Evolutionary conservation across 2,888 invertebrate species (phyloP).

Genomic region (Cephonodes hylas): DNA sequence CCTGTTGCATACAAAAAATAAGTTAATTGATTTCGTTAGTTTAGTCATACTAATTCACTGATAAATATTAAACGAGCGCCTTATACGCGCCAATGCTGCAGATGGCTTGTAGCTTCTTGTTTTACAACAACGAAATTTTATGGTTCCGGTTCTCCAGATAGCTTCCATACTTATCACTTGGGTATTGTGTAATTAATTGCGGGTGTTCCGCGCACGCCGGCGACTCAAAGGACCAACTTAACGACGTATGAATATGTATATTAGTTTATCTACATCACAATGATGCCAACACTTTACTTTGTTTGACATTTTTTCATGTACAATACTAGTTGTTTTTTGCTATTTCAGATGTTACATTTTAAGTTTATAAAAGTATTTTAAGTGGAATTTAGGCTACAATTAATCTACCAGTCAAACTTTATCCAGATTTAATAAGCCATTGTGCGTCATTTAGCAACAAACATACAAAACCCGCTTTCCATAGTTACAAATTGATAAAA

Average conservation of each 20-base stretch:
- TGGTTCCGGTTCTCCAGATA: constrained; percentile 38
- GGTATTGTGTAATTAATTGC: constrained; percentile 9
- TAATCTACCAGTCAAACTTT: no score
- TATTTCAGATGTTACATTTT: no score
- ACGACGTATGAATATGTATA: neutral
- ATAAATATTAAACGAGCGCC: constrained; percentile 68
- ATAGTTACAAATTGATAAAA: no score
- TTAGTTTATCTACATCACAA: neutral
- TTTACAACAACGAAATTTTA: constrained; percentile 56
- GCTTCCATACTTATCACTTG: constrained; percentile 11
- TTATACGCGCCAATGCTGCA: constrained; percentile 62
- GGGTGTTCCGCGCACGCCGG: neutral
- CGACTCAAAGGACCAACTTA: neutral
- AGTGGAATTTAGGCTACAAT: no score
- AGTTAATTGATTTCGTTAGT: constrained; percentile 74
- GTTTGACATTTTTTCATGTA: no score
- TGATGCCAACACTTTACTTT: no score
- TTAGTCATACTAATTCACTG: constrained; percentile 74
- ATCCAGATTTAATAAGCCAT: no score
- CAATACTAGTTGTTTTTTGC: no score
- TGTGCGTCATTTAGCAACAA: no score
- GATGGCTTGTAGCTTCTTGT: constrained; percentile 54
- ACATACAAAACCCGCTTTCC: no score
- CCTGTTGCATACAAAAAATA: constrained; percentile 56
- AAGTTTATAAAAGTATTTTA: no score